Percentiles rank a stretch among this genome's conserved stretches.
Evolutionary conservation across 2,888 invertebrate genomes (phyloP).

Genomic region (Diaphora mendica): DNA sequence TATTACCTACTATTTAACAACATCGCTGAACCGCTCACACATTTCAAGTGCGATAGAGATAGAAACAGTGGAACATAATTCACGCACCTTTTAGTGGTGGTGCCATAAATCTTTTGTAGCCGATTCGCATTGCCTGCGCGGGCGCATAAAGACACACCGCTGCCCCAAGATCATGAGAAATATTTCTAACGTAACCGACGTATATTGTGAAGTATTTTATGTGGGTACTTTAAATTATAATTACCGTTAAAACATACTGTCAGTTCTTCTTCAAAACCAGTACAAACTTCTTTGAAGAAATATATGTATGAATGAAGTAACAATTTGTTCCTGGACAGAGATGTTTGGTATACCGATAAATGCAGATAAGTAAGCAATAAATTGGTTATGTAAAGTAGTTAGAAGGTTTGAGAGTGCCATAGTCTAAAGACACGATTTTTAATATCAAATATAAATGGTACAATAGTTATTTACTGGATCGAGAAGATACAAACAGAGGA

Average conservation of each 20-base stretch:
- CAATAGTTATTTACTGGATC: background rate
- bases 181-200: conserved; percentile 6
- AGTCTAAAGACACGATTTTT: background rate
- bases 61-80: conserved; percentile 59
- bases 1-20: conserved; percentile 21
- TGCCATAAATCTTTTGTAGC: conserved; percentile 75
- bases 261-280: background rate
- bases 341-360: background rate
- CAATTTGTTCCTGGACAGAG: background rate
- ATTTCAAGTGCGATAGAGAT: conserved; percentile 54
- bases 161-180: conserved; percentile 44
- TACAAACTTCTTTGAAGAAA: background rate
- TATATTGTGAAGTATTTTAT: background rate
- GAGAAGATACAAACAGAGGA: background rate
- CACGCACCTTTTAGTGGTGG: conserved; percentile 70
- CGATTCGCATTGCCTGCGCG: conserved; percentile 70
- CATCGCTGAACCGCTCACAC: conserved; percentile 42
- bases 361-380: background rate
- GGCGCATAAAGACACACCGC: conserved; percentile 67
- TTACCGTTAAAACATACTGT: background rate
- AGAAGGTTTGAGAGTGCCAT: background rate
- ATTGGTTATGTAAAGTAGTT: background rate
- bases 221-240: background rate
- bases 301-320: background rate
- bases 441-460: background rate